Base-by-base conservation (phyloP, 1,140 invertebrate genomes). In the Zaprionus davidi region DNA sequence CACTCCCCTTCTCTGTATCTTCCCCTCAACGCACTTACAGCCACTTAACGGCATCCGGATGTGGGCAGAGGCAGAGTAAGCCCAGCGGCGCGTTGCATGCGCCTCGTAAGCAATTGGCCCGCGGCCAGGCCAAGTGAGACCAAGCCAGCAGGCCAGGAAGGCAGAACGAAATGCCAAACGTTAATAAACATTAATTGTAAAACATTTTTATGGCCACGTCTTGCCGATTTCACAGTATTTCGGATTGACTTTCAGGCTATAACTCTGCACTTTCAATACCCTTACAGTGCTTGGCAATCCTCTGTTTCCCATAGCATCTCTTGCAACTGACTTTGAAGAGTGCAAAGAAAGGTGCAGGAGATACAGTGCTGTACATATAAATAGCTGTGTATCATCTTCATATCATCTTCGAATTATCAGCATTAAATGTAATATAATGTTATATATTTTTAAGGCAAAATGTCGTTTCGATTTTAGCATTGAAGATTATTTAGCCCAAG, bases 121-220 rank as follows among this genome's bases (percentile, higher is more conserved):
- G 5, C 51, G 62, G 69, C 69, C 81, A 63, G 28, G 46, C 72
- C 51, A 26, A 49, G 20, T 5, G 4, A 20, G 46, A 11, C 12
- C 60, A 56, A 34, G 38, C 69, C 38, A 46, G 69, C 17, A 17
- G 3, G 46, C 17, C 46, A 11, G 46, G 9, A 12, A 17, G 41
- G 41, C 64, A 60, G 38, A 22, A 62, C 62, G 55, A 41, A 72
- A 34, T 67, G 62, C 62, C 76, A 67, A 85, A 85, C 66, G 74
- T 83, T 87, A 87, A 87, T 83, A 88, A 87, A 88, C 80, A 88
- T 87, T 88, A 87, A 87, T 83, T 87, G 74, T 82, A 76, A 71
- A 71, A 76, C 69, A 64, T 74, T 88, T 71, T 55, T 68, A 69
- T 73, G 71, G 64, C 53, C 58, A 24, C 57, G 34, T 68, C 56